Conservation (phyloP, 2,888 invertebrate genomes). For the Mayetiola destructor region DNA sequence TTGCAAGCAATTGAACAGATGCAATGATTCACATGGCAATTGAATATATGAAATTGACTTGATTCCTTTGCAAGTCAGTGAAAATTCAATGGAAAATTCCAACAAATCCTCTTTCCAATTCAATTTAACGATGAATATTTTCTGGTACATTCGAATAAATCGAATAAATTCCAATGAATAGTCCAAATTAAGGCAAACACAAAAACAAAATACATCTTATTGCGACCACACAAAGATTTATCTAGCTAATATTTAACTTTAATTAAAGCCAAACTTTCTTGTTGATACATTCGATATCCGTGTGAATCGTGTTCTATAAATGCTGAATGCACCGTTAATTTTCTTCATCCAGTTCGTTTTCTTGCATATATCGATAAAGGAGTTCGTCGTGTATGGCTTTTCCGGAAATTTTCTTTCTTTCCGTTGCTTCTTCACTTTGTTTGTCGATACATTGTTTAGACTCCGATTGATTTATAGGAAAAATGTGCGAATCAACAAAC, state of each 20-base stretch:
- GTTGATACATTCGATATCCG: not conserved
- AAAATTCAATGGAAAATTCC: too few relatives aligned
- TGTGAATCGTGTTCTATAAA: not conserved
- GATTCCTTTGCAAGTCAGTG: too few relatives aligned
- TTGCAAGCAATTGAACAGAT: too few relatives aligned
- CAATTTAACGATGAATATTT: too few relatives aligned
- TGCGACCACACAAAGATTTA: slow-evolving; percentile 8
- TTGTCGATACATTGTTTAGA: not conserved
- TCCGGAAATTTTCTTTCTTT: not conserved
- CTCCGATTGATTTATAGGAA: not conserved
- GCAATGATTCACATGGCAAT: too few relatives aligned
- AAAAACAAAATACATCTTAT: slow-evolving; percentile 7
- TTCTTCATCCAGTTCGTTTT: not conserved
- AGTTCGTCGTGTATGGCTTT: not conserved
- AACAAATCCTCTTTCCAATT: too few relatives aligned
- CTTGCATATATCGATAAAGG: too few relatives aligned
- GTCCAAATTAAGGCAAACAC: slow-evolving; percentile 4
- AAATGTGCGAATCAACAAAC: not conserved
- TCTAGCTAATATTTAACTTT: slow-evolving; percentile 7
- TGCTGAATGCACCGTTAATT: not conserved
- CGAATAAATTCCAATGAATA: slow-evolving; percentile 2
- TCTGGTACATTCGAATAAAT: too few relatives aligned
- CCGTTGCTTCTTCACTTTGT: not conserved
- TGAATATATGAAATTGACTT: too few relatives aligned
- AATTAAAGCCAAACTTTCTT: slow-evolving; percentile 9